Conservation (phyloP, 2,113 vertebrate genomes). For the Corynorhinus townsendii region DNA sequence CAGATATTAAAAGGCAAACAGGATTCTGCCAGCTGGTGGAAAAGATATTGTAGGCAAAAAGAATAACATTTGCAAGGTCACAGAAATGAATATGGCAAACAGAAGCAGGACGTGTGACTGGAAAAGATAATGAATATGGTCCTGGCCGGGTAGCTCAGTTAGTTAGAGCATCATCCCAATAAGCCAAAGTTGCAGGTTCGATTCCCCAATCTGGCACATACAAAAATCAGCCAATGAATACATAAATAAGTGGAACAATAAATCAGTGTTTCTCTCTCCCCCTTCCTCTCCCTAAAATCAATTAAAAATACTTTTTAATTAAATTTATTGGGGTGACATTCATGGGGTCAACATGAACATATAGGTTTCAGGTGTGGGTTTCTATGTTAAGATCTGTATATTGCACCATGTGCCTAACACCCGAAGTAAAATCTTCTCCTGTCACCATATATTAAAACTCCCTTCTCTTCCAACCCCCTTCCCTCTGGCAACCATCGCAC, state of each 20-base stretch:
- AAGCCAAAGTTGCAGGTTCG: background rate
- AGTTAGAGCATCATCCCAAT: background rate
- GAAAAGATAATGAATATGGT: background rate
- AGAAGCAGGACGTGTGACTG: background rate
- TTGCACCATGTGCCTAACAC: no score
- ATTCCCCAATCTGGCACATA: background rate
- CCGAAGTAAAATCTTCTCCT: no score
- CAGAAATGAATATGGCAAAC: background rate
- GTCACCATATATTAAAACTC: no score
- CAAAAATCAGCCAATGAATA: background rate
- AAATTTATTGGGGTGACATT: no score
- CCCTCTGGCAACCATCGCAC: no score
- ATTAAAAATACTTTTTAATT: no score
- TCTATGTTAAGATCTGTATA: no score
- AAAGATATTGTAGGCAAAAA: background rate
- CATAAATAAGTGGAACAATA: background rate
- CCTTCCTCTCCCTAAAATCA: background rate
- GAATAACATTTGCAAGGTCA: background rate
- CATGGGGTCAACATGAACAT: no score
- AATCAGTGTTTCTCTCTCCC: background rate
- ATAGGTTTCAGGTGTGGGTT: no score
- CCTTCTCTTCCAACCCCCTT: no score
- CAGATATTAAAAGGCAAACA: constrained; percentile 12
- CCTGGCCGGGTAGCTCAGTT: background rate
- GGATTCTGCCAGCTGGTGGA: background rate